Evolutionary conservation across 2,113 vertebrate species (phyloP), one percentile per base, ranked within the genome.

Genomic region (Callithrix jacchus): DNA sequence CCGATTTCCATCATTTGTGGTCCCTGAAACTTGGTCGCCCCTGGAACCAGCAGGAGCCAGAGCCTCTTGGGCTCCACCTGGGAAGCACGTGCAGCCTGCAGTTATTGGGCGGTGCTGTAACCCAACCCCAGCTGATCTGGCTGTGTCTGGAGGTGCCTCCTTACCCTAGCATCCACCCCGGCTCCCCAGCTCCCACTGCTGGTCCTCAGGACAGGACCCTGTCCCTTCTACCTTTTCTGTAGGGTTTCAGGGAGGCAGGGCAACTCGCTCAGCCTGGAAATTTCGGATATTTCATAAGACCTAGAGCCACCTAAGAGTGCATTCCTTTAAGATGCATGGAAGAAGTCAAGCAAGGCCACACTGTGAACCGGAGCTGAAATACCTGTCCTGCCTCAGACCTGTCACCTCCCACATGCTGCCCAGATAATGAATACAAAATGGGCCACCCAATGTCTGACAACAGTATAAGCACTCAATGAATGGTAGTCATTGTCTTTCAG

Each of bases 381-480:
- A 35, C 13, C 2, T 13, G 52, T 11, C 54, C 88, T 8, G 1
- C 20, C 58, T 40, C 58, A 7, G n/a, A 9, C 25, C 71, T 30
- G 58, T n/a, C 37, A 8, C 42, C 11, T 37, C 52, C 35, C 23
- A 21, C 23, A 21, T 1, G 8, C 52, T 21, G 56, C 47, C 73
- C 3, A 0, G 13, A 16, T 25, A 32, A 45, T 3, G 12, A 76
- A n/a, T 0, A 32, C 21, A 52, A 27, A 21, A 32, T 9, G 5
- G 61, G 4, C 0, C 17, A 8, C 70, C 2, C 37, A 17, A 52
- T 10, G 10, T 32, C 87, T 68, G 76, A 37, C 32, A 0, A 27
- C 0, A 1, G 45, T 20, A 20, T 52, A 35, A 71, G 10, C 32
- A 42, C 66, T 37, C 66, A 35, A 0, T 56, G 47, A 37, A 18